A percentile compares a stretch with the other conserved stretches of the same genome.
Conservation (phyloP, 2,113 vertebrate genomes). For the Andinoacara biseriatus region DNA sequence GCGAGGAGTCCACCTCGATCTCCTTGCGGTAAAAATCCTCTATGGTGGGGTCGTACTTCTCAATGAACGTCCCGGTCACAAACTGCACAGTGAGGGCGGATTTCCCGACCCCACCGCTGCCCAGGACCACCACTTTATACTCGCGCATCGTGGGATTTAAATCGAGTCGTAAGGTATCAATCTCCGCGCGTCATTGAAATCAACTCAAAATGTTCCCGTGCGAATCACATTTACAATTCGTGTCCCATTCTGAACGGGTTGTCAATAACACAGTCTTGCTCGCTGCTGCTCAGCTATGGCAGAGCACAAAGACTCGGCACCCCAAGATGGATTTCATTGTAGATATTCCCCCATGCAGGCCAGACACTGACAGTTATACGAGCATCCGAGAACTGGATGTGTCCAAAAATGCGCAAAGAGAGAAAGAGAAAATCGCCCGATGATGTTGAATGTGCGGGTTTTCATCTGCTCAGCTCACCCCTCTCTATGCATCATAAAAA, state of each 20-base stretch:
- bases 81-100: constrained; percentile 97
- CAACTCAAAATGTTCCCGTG: constrained; percentile 38
- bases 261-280: constrained; percentile 56
- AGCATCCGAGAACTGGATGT: constrained; percentile 43
- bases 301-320: constrained; percentile 81
- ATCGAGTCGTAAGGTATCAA: constrained; percentile 49
- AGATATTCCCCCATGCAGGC: constrained; percentile 67
- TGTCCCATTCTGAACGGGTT: constrained; percentile 59
- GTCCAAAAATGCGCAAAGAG: constrained; percentile 33
- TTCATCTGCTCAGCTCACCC: constrained; percentile 73
- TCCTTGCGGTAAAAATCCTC: constrained; percentile 98
- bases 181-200: constrained; percentile 69
- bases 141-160: constrained; percentile 86
- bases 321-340: constrained; percentile 76
- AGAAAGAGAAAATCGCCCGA: constrained; percentile 32
- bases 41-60: constrained; percentile 97
- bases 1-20: constrained; percentile 96
- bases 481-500: constrained; percentile 58
- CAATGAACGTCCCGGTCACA: constrained; percentile 95
- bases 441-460: constrained; percentile 49
- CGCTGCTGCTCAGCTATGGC: constrained; percentile 68
- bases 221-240: constrained; percentile 56
- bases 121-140: constrained; percentile 98
- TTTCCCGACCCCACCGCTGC: constrained; percentile 95
- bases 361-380: constrained; percentile 56